phyloP scores from a whole-genome alignment of 1,140 invertebrate genomes.

The Drosophila triauraria region DNA sequence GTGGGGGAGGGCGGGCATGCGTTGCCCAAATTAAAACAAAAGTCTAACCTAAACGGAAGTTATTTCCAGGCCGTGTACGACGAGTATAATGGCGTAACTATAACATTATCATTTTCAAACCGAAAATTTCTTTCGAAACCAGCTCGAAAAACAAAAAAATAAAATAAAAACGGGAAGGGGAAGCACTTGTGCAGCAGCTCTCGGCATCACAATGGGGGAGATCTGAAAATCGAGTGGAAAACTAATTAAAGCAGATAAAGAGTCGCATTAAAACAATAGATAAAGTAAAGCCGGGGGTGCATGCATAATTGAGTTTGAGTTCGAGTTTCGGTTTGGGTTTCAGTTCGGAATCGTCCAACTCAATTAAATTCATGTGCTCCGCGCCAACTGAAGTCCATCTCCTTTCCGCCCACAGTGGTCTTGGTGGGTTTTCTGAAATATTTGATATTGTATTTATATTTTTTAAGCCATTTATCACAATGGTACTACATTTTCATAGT shows the following conservation, averaged over 20 bases:
- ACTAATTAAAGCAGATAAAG: constrained; percentile 83
- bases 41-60: constrained; percentile 77
- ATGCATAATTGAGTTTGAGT: constrained; percentile 71
- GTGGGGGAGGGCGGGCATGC: not conserved
- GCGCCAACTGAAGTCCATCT: constrained; percentile 25
- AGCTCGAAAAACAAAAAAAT: constrained; percentile 35
- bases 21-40: constrained; percentile 73
- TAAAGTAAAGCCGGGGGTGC: constrained; percentile 38
- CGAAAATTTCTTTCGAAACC: constrained; percentile 70
- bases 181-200: constrained; percentile 64
- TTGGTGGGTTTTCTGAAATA: not conserved
- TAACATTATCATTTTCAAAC: constrained; percentile 60
- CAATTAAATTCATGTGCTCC: constrained; percentile 72
- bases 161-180: constrained; percentile 58
- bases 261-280: constrained; percentile 80
- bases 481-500: not conserved
- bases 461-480: too few relatives aligned
- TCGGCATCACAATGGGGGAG: constrained; percentile 68
- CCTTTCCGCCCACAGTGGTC: constrained; percentile 28
- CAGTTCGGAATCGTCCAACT: constrained; percentile 59
- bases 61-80: constrained; percentile 71
- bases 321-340: constrained; percentile 42
- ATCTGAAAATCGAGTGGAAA: constrained; percentile 68
- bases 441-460: not conserved
- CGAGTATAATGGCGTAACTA: constrained; percentile 57